Base-by-base conservation (phyloP, 2,888 invertebrate species). In the Drosophila multiciliata region DNA sequence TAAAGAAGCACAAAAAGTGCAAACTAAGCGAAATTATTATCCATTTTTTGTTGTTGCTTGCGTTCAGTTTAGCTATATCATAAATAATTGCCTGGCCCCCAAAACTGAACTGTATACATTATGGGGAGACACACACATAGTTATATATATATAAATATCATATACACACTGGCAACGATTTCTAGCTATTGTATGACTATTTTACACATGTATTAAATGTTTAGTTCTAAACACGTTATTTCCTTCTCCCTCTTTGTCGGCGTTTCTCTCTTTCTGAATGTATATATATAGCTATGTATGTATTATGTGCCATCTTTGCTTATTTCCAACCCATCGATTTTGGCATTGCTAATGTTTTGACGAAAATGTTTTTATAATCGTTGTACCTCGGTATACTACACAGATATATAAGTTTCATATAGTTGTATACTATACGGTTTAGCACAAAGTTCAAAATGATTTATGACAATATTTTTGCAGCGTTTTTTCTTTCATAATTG, bases 21-120 rank as follows among this genome's bases (percentile, higher is more conserved):
- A n/a, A 26, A 33, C 33, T 40, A 40, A 35, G 26, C 29, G 63
- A 66, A 66, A 57, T 66, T 12, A 63, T 64, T 66, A 58, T 48
- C 63, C 55, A 3, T 59, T 54, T 35, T 62, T 32, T n/a, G 50
- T 58, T 64, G 52, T 58, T 33, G 65, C 62, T 78, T 73, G 67
- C 80, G 83, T 82, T 67, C 74, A 75, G 65, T 15, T 45, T 45
- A 53, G 61, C 75, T 53, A 75, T 57, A 77, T 68, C 62, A 63
- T 63, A 75, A 75, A 80, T 80, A 82, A 82, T 82, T 79, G 67
- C 54, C 55, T 55, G 80, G 61, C 65, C 65, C 80, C 63, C 58
- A 54, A 67, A 54, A 68, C 68, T 60, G 68, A 74, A 69, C 69
- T 66, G 58, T 69, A 59, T 66, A 75, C 60, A 76, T 63, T 63